These are phyloP conservation scores for Galerucella nymphaeae DNA, from an alignment of 2,888 invertebrate species.

Conservation along the genomic window DNA sequence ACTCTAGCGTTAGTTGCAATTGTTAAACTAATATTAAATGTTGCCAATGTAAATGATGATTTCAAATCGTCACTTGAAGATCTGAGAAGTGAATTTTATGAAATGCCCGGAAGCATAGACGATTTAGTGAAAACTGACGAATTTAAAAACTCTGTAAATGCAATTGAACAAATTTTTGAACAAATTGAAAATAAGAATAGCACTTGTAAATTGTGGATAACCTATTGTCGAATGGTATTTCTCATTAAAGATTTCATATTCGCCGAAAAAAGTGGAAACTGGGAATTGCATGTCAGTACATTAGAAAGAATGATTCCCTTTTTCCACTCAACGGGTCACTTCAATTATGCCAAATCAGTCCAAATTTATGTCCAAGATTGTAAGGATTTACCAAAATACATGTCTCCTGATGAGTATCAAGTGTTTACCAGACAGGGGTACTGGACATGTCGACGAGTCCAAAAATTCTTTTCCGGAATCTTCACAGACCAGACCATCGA, in stretches of 20 bases:
- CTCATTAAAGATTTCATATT: constrained; percentile 12
- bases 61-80: too few species aligned
- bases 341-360: constrained; percentile 8
- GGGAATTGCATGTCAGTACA: constrained; percentile 1
- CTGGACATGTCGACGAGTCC: too few species aligned
- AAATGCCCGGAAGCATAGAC: too few species aligned
- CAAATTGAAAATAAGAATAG: not conserved
- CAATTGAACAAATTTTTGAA: not conserved
- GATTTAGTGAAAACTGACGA: too few species aligned
- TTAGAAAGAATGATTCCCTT: constrained; percentile 9
- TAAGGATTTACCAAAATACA: constrained; percentile 2
- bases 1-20: not conserved
- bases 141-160: too few species aligned
- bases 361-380: constrained; percentile 11
- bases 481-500: too few species aligned
- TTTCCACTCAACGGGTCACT: not conserved
- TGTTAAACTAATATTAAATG: too few species aligned
- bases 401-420: not conserved
- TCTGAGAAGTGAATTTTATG: too few species aligned
- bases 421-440: not conserved
- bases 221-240: constrained; percentile 9
- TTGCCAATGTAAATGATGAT: too few species aligned
- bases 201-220: constrained; percentile 5
- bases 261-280: constrained; percentile 15
- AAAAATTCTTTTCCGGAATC: too few species aligned